Evolutionary conservation across 2,797 vertebrate genomes (phyloP), one percentile per base, ranked within the genome.

Genomic region (Spondyliosoma cantharus): DNA sequence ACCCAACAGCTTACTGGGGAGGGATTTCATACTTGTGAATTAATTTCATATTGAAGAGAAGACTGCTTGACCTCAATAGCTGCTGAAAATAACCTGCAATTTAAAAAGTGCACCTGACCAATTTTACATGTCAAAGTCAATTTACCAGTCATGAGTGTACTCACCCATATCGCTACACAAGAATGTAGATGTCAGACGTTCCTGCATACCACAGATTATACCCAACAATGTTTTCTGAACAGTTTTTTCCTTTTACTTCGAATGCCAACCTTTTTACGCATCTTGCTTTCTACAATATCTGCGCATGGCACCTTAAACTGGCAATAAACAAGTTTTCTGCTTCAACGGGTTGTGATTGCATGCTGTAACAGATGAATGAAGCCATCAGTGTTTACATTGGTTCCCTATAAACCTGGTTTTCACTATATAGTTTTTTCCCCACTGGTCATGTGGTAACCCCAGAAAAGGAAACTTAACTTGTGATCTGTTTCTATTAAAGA

Each of bases 21-120:
- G 0, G 11, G 24, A 43, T 76, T 74, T 80, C 43, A 75, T 75
- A 65, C n/a, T 71, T 64, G 43, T 69, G 49, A 67, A 67, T 71
- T 63, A 9, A 76, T 61, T 71, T 78, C n/a, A 58, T 56, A 73
- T 77, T 16, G 24, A 77, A 52, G 22, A 46, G 11, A 43, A 64
- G 50, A 56, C 22, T 37, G 29, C 15, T 64, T 78, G 76, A 83
- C 61, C 68, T 76, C n/a, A 27, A 20, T 19, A 59, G 48, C 49
- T 61, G 37, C 57, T 61, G 61, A 58, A 62, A 83, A 63, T 70
- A 59, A 75, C 22, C 59, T 7, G 53, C 48, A 58, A 76, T 78
- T 72, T 75, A 49, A 52, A 69, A 37, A 29, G 53, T 11, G 48
- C n/a, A 32, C 20, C 48, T 0, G 0, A 74, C n/a, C 48, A 64